A percentile compares a stretch with the other conserved stretches of the same genome.
phyloP scores from a whole-genome alignment of 2,888 invertebrate species.

The Cryptocephalus moraei region DNA sequence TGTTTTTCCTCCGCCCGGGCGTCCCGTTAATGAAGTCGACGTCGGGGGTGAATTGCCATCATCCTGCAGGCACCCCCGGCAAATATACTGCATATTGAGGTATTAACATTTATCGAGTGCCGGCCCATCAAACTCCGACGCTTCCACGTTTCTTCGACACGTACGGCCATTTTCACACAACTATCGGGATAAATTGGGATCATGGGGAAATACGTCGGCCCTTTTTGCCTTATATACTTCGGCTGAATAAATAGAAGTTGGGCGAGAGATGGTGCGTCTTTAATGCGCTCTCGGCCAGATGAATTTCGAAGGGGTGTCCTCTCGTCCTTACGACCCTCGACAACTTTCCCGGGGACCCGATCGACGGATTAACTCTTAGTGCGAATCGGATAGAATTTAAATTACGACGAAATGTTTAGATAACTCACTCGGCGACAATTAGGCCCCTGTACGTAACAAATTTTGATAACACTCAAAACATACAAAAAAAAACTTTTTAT shows the following conservation, averaged over 20 bases:
- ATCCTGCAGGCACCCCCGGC: conserved; percentile 20
- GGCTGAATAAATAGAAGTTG: neutral
- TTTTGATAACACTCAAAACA: too few relatives aligned
- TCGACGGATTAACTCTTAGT: too few relatives aligned
- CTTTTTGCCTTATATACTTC: conserved; percentile 7
- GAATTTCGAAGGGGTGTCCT: too few relatives aligned
- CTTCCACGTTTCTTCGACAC: conserved; percentile 21
- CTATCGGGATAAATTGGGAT: conserved; percentile 23
- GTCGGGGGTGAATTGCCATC: neutral
- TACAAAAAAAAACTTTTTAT: too few relatives aligned
- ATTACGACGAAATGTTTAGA: too few relatives aligned
- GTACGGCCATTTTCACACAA: conserved; percentile 23
- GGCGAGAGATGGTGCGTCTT: too few relatives aligned
- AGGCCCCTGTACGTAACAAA: too few relatives aligned
- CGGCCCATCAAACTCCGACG: conserved; percentile 19
- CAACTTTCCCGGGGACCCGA: too few relatives aligned
- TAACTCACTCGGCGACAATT: too few relatives aligned
- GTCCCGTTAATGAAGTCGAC: neutral
- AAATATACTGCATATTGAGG: conserved; percentile 40
- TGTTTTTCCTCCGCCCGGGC: neutral
- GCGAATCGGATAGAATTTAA: too few relatives aligned
- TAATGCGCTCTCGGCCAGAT: too few relatives aligned
- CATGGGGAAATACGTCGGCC: conserved; percentile 6
- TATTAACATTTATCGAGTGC: conserved; percentile 38
- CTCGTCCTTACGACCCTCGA: too few relatives aligned